Evolutionary conservation across 23 tunicate genomes (phyloP).

Genomic region (Phallusia fumigata): DNA sequence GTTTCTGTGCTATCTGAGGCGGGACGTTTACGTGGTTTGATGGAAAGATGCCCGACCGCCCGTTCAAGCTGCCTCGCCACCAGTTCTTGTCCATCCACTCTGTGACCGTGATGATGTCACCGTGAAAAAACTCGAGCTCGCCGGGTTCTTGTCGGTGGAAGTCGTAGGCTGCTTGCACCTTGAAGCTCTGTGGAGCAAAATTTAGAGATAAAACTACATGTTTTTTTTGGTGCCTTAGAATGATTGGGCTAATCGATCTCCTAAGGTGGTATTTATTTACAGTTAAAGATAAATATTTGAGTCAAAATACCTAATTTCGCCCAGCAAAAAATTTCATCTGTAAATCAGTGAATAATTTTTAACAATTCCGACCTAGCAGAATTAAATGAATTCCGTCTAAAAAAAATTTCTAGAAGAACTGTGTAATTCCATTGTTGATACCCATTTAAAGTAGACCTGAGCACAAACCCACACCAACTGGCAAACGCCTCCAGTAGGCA

Average conservation of each 20-base stretch:
- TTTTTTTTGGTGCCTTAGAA: too few species aligned
- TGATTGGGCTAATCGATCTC: too few species aligned
- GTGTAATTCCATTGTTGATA: background rate
- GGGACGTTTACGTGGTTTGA: conserved; percentile 74
- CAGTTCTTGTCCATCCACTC: conserved; percentile 90
- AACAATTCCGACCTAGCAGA: too few species aligned
- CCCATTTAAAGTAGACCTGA: background rate
- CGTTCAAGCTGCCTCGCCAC: conserved; percentile 86
- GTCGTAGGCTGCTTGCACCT: conserved; percentile 80
- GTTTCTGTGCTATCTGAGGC: conserved; percentile 12
- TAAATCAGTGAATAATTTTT: too few species aligned
- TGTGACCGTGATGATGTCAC: conserved; percentile 82
- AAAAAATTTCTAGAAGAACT: too few species aligned
- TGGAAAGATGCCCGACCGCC: conserved; percentile 76
- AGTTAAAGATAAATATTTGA: too few species aligned
- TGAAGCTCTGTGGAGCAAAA: conserved; percentile 58
- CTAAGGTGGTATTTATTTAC: too few species aligned
- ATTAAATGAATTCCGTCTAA: too few species aligned
- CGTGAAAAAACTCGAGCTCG: conserved; percentile 68
- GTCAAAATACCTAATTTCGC: too few species aligned
- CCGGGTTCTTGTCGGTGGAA: conserved; percentile 91
- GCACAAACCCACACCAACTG: background rate
- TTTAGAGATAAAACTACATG: too few species aligned
- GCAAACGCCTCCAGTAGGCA: background rate
- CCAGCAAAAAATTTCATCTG: too few species aligned